Base-by-base conservation (phyloP, 1,140 invertebrate species). In the Magallana ariakensis region DNA sequence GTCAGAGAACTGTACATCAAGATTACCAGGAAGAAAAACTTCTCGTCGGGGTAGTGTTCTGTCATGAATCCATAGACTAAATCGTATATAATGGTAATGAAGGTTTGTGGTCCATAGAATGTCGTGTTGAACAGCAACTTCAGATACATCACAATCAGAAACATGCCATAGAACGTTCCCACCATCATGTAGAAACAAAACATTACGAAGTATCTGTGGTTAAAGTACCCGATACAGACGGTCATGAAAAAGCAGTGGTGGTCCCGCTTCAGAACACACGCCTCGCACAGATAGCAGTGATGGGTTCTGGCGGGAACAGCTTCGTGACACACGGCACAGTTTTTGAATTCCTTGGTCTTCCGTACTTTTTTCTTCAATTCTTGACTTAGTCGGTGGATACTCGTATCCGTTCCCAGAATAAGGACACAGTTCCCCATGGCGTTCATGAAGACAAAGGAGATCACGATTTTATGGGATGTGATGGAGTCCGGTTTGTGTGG, bases 231-330 rank as follows among this genome's bases (percentile, higher is more conserved):
- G 33, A 99, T 95, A 94, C 98, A 99, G 92, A 97, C 97, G 11
- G 97, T 97, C 54, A 97, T 97, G 94, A 99, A 99, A 81, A 97
- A 96, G 93, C 98, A 99, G 93, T 99, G 98, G 94, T 99, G 98
- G 93, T 99, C 98, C 89, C 98, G 95, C 93, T 98, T 98, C 4
- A 99, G 93, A 80, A 99, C 97, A 92, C 98, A 99, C 1, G 94
- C 93, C 33, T 96, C 94, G 92, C 98, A 99, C 46, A 95, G 96
- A 80, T 96, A 95, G 92, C 98, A 99, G 93, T 99, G 98, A 96
- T 97, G 98, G 6, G 98, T 96, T 81, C 93, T 89, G 8, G 62
- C 22, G n/a, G 80, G 87, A 16, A 22, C 11, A 15, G n/a, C 13
- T 11, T 46, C 11, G 33, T 85, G 70, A 80, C 84, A 88, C 1